Evolutionary conservation across 2,888 invertebrate species (phyloP).

Genomic region (Kryphioiulus occultus): DNA sequence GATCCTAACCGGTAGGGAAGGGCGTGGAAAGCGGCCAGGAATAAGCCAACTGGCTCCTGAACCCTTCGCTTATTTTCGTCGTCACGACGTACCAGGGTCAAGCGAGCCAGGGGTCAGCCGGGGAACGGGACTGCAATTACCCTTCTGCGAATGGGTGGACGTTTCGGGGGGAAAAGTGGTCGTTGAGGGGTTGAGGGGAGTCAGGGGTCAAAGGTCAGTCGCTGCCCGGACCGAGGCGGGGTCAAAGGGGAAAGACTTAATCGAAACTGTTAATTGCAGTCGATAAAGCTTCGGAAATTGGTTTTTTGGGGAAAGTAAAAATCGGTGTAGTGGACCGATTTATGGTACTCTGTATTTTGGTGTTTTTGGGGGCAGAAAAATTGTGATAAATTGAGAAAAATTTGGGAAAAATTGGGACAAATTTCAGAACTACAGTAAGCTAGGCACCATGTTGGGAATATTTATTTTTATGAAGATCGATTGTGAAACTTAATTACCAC

Average conservation of each 20-base stretch:
- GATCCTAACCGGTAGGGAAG: conserved; percentile 25
- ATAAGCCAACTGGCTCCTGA: neutral
- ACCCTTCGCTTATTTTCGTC: neutral
- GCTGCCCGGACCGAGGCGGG: neutral
- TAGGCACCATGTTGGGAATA: no score
- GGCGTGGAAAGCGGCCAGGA: neutral
- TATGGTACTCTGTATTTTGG: no score
- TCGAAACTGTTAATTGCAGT: neutral
- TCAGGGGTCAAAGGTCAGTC: neutral
- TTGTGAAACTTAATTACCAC: no score
- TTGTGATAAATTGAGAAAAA: no score
- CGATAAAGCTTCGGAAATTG: neutral
- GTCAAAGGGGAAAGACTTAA: neutral
- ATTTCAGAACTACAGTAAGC: no score
- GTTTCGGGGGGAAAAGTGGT: neutral
- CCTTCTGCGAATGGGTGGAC: conserved; percentile 12
- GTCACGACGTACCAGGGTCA: neutral
- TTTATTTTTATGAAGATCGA: no score
- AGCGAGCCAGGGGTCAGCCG: neutral
- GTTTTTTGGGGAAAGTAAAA: neutral
- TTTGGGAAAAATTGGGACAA: no score
- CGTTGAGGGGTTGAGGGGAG: neutral
- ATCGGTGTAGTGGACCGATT: no score
- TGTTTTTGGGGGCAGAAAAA: no score
- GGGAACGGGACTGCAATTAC: neutral